Conservation (phyloP, 2,888 invertebrate genomes). For the Apamea monoglypha region DNA sequence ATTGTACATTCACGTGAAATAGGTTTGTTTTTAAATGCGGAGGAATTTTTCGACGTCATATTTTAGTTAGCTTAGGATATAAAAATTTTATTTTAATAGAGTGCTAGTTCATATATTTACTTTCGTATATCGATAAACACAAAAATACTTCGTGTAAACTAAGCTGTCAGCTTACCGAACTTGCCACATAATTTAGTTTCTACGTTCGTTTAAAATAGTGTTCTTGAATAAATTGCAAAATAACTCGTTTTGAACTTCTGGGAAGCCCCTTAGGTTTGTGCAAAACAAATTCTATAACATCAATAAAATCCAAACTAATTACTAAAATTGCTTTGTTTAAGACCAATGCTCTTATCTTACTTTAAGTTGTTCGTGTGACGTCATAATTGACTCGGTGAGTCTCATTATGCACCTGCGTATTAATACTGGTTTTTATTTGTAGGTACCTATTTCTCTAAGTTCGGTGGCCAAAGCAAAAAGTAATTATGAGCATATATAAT, state of each 20-base stretch:
- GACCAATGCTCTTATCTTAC: neutral
- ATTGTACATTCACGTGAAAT: neutral
- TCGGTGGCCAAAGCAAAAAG: constrained; percentile 20
- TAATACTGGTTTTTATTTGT: constrained; percentile 16
- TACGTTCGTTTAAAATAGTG: neutral
- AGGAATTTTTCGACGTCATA: neutral
- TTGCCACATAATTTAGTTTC: neutral
- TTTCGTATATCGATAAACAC: neutral
- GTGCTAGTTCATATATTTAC: neutral
- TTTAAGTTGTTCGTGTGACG: neutral
- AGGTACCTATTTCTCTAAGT: neutral
- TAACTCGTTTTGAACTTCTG: neutral
- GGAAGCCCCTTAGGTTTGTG: no score
- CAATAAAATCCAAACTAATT: neutral
- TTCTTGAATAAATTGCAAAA: neutral
- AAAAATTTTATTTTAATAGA: neutral
- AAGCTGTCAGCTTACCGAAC: neutral
- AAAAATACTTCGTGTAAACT: neutral
- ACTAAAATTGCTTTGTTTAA: neutral
- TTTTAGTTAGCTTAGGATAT: neutral
- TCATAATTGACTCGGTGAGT: neutral
- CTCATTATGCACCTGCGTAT: neutral
- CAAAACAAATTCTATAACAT: neutral
- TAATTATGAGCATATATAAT: constrained; percentile 14
- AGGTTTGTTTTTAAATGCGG: no score